phyloP scores from a whole-genome alignment of 2,888 invertebrate genomes.

The Tinea trinotella region DNA sequence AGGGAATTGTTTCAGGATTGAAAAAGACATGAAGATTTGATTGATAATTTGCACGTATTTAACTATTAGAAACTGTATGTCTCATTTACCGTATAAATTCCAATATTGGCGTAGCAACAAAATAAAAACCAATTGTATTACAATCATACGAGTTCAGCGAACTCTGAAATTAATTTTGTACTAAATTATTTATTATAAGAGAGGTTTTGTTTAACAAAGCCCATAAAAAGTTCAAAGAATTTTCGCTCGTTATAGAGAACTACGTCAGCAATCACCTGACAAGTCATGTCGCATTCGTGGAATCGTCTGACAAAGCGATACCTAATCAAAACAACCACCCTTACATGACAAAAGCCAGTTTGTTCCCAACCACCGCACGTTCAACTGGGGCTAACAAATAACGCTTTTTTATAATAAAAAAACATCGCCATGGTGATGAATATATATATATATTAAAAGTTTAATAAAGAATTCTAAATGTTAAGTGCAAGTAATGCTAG shows the following conservation, averaged over 20 bases:
- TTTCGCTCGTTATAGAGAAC: constrained; percentile 22
- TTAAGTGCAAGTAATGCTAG: constrained; percentile 19
- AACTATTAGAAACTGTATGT: too few relatives aligned
- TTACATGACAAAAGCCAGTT: constrained; percentile 52
- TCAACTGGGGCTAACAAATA: constrained; percentile 36
- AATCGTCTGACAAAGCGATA: constrained; percentile 40
- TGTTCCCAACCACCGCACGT: constrained; percentile 46
- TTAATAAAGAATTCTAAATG: constrained; percentile 20
- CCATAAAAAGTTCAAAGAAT: constrained; percentile 9
- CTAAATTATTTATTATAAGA: constrained; percentile 1
- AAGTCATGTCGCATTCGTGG: constrained; percentile 38
- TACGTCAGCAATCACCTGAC: constrained; percentile 57
- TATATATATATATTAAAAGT: neutral
- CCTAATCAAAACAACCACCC: constrained; percentile 42
- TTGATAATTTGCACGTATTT: too few relatives aligned
- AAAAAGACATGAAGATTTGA: too few relatives aligned
- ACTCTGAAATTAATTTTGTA: neutral
- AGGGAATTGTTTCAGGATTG: too few relatives aligned
- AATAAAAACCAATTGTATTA: too few relatives aligned
- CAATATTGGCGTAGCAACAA: too few relatives aligned
- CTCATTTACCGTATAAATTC: too few relatives aligned
- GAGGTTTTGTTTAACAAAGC: neutral
- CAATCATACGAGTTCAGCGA: constrained; percentile 10
- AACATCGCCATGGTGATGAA: constrained; percentile 54
- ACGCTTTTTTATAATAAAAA: constrained; percentile 27